phyloP scores from a whole-genome alignment of 1,140 invertebrate species.

The Thaumetopoea pityocampa region DNA sequence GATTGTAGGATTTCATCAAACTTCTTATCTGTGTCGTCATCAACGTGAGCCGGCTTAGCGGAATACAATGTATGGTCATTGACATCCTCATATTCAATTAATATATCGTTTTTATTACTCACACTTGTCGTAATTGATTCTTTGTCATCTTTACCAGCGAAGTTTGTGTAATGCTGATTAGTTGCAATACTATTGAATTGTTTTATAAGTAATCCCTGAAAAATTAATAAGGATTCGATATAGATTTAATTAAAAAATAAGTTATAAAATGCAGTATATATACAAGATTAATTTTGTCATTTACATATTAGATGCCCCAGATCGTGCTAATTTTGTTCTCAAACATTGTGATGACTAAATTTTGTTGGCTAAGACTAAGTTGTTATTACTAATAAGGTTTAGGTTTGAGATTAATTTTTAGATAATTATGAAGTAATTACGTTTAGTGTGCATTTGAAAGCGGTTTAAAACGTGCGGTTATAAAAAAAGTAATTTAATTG shows the following conservation, averaged over 20 bases:
- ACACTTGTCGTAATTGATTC: slow-evolving; percentile 51
- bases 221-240: slow-evolving; percentile 26
- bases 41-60: slow-evolving; percentile 42
- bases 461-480: no score
- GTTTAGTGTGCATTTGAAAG: no score
- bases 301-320: no score
- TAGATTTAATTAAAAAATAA: slow-evolving; percentile 2
- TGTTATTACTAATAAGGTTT: no score
- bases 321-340: no score
- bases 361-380: no score
- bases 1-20: slow-evolving; percentile 62
- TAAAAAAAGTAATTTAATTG: no score
- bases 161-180: slow-evolving; percentile 62
- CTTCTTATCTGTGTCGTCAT: slow-evolving; percentile 59
- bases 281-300: no score
- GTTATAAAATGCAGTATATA: no score
- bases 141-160: slow-evolving; percentile 41
- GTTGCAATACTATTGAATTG: slow-evolving; percentile 64
- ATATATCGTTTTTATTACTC: slow-evolving; percentile 48
- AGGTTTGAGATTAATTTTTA: no score
- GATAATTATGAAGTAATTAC: no score
- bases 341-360: no score
- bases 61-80: slow-evolving; percentile 50
- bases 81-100: slow-evolving; percentile 62
- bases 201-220: slow-evolving; percentile 70